These are phyloP conservation scores for Chaetodon trifasciatus DNA, from an alignment of 2,797 vertebrate species.

Conservation along the genomic window DNA sequence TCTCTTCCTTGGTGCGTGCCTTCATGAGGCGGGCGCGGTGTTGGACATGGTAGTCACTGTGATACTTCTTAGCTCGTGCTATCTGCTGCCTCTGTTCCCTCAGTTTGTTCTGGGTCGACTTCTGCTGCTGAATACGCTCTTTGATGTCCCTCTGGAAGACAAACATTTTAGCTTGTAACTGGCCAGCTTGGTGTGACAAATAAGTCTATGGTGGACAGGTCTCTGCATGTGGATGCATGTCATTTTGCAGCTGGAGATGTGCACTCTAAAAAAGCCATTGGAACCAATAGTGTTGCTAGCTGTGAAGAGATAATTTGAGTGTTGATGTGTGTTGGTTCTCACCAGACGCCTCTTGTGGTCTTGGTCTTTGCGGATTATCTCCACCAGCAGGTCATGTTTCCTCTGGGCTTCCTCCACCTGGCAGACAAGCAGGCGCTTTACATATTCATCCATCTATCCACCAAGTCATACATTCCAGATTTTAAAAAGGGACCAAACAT, in stretches of 20 bases:
- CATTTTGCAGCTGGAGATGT: neutral
- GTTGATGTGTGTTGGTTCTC: constrained; percentile 49
- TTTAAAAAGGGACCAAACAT: neutral
- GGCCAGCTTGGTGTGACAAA: neutral
- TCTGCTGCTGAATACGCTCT: constrained; percentile 90
- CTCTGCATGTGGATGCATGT: neutral
- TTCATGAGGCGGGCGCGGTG: constrained; percentile 90
- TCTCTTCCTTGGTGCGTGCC: constrained; percentile 92
- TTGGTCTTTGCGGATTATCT: constrained; percentile 89
- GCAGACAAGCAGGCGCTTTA: neutral
- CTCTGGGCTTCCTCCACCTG: constrained; percentile 92
- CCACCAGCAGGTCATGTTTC: constrained; percentile 90
- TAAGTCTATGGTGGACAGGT: neutral
- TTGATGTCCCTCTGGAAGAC: constrained; percentile 86
- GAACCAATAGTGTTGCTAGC: neutral
- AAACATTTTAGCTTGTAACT: neutral
- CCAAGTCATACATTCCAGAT: neutral
- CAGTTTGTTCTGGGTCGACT: constrained; percentile 87
- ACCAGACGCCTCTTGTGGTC: constrained; percentile 93
- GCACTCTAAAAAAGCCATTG: neutral
- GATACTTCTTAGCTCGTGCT: constrained; percentile 91
- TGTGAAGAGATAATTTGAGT: neutral
- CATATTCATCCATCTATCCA: neutral
- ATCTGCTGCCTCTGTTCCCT: constrained; percentile 91
- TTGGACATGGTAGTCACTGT: constrained; percentile 92